Evolutionary conservation across 2,888 invertebrate genomes (phyloP), one percentile per base, ranked within the genome.

Genomic region (Amiota communis): DNA sequence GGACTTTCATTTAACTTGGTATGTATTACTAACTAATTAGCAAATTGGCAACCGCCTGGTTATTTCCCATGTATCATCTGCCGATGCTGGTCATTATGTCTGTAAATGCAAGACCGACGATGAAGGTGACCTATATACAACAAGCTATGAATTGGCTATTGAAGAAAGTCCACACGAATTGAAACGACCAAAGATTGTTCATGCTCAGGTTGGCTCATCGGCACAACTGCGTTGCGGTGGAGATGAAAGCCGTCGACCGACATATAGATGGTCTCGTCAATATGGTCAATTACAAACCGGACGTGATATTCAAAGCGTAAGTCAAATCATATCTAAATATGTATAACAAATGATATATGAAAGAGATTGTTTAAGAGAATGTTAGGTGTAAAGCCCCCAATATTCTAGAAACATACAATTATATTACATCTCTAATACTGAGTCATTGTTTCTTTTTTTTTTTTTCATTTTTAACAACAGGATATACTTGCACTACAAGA

Each of bases 31-130:
- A 6, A 36, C 53, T 20, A 15, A 59, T 69, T 72, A 90, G 90
- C 90, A 90, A 90, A 83, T 87, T 67, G 88, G 88, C 79, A 90
- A 90, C 73, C 86, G 87, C 10, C 79, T 90, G 76, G 91, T 94
- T 12, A 96, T 99, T 74, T 93, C 93, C 0, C 93, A 96, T 83
- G 93, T 96, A 0, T 92, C 93, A 83, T 90, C 92, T 0, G 91
- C 94, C 0, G 97, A 98, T 89, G 95, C 96, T 57, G 98, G 98
- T 59, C 92, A 92, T 74, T 98, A 98, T 89, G 92, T 96, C 53
- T 98, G 98, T 88, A 89, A 92, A 83, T 91, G 94, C 90, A 88
- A 92, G 84, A 91, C 92, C 78, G 82, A 90, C 80, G 87, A 92
- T 84, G 6, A 36, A 36, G 84, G 91, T 74, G 85, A 91, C 87